Evolutionary conservation across 2,113 vertebrate genomes (phyloP).

Genomic region (Pachycephala philippinensis): DNA sequence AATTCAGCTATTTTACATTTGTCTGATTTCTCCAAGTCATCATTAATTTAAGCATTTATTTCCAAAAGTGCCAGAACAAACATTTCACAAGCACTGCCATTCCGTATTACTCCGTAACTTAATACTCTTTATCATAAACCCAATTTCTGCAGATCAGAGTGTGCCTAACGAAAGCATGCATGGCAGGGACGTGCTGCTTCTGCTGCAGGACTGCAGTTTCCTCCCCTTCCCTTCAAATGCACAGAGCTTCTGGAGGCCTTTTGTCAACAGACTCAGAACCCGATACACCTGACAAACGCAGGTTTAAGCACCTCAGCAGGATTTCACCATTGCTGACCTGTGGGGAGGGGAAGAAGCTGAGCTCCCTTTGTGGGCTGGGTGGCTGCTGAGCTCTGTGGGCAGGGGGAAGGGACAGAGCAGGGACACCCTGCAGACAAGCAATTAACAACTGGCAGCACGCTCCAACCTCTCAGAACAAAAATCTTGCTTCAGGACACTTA

Average conservation of each 20-base stretch:
- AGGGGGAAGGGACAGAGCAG: background rate
- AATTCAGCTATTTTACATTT: background rate
- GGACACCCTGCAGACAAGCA: background rate
- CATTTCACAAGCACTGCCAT: background rate
- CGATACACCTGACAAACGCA: background rate
- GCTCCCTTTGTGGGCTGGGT: background rate
- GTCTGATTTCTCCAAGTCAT: background rate
- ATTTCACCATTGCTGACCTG: background rate
- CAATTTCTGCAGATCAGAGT: background rate
- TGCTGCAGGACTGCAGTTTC: background rate
- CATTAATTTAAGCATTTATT: background rate
- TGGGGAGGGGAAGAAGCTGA: background rate
- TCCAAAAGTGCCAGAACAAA: background rate
- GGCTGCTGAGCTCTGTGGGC: background rate
- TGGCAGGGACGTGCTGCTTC: rapidly evolving
- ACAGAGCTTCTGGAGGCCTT: background rate
- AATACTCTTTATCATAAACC: background rate
- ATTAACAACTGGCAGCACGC: background rate
- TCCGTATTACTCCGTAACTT: rapidly evolving
- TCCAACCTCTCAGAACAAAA: background rate
- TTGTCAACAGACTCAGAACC: background rate
- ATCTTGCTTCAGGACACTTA: background rate
- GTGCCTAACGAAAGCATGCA: background rate
- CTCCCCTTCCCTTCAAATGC: background rate
- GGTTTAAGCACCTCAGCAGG: background rate